phyloP scores from a whole-genome alignment of 2,888 invertebrate species.

The Trichogramma evanescens region DNA sequence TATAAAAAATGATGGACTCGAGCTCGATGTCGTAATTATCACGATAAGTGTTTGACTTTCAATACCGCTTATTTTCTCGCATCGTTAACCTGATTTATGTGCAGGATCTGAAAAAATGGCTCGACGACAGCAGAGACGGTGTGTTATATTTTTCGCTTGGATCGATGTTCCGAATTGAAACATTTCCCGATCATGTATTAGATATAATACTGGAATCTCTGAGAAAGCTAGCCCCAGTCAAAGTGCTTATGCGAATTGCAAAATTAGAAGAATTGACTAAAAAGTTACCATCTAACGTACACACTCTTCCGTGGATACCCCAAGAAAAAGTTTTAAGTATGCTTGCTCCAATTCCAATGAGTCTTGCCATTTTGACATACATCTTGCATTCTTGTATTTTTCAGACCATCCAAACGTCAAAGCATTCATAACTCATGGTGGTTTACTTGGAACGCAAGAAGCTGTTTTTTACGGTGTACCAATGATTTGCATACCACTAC shows the following conservation, averaged over 20 bases:
- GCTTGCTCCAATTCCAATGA: slow-evolving; percentile 13
- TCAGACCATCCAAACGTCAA: slow-evolving; percentile 38
- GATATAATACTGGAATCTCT: slow-evolving; percentile 32
- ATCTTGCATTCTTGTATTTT: neutral
- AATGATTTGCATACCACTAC: slow-evolving; percentile 39
- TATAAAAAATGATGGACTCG: slow-evolving; percentile 37
- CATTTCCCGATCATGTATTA: slow-evolving; percentile 29
- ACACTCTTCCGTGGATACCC: slow-evolving; percentile 32
- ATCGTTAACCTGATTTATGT: neutral
- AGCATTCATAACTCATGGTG: slow-evolving; percentile 42
- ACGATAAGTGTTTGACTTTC: neutral
- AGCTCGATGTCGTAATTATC: slow-evolving; percentile 27
- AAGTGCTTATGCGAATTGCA: slow-evolving; percentile 35
- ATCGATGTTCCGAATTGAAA: slow-evolving; percentile 37
- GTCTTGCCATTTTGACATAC: neutral
- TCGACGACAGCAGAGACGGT: slow-evolving; percentile 37
- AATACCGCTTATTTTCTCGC: neutral
- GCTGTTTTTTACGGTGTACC: slow-evolving; percentile 39
- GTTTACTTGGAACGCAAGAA: slow-evolving; percentile 40
- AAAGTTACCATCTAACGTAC: slow-evolving; percentile 34
- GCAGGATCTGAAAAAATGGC: slow-evolving; percentile 38
- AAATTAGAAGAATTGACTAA: slow-evolving; percentile 29
- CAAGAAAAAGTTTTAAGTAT: slow-evolving; percentile 37
- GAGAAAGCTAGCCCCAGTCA: slow-evolving; percentile 34
- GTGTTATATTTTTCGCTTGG: slow-evolving; percentile 43